Conservation (phyloP, 2,113 vertebrate genomes). For the Lepidothrix coronata region DNA sequence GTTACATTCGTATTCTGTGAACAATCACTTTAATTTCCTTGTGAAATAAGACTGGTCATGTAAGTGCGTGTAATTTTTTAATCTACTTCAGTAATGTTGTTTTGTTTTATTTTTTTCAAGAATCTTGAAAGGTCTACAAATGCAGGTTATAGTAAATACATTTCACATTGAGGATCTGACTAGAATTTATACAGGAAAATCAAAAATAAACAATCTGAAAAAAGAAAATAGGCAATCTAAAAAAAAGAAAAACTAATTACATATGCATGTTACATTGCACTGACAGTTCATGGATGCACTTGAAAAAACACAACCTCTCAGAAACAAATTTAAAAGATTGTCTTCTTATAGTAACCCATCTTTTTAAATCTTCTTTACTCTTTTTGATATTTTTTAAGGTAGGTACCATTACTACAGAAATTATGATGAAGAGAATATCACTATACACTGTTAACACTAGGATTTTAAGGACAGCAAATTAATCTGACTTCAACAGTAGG, state of each 20-base stretch:
- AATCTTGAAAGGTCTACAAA: background rate
- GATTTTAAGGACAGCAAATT: background rate
- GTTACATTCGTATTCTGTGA: background rate
- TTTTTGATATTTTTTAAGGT: background rate
- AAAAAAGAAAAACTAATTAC: background rate
- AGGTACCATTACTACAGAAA: background rate
- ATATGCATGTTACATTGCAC: background rate
- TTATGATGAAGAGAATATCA: background rate
- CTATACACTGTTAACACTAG: background rate
- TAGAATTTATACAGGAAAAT: background rate
- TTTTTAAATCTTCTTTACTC: too few species aligned
- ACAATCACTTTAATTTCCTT: background rate
- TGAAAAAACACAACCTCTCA: background rate
- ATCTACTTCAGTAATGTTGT: background rate
- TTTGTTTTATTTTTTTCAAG: background rate
- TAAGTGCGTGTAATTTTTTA: background rate
- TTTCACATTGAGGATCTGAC: background rate
- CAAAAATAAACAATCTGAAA: background rate
- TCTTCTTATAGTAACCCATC: too few species aligned
- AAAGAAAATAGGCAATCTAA: background rate
- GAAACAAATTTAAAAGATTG: background rate
- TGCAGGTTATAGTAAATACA: background rate
- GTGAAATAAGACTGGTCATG: background rate
- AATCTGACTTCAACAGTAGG: background rate
- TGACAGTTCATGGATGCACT: background rate